phyloP scores from a whole-genome alignment of 2,888 invertebrate genomes.

The Dioctria rufipes region DNA sequence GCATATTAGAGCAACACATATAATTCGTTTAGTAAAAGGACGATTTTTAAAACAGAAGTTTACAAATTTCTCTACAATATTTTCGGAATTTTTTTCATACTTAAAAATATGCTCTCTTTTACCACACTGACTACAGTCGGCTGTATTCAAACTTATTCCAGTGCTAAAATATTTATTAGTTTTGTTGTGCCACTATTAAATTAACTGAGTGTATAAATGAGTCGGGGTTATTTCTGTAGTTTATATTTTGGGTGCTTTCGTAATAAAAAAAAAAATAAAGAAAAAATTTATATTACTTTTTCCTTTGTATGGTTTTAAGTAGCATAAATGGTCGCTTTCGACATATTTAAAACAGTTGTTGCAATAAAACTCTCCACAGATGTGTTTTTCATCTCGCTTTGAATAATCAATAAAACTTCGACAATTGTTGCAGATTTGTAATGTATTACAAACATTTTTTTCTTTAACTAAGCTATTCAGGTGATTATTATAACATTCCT shows the following conservation, averaged over 20 bases:
- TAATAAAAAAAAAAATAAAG: no score
- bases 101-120: background rate
- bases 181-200: no score
- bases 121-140: background rate
- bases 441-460: background rate
- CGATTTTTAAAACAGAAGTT: no score
- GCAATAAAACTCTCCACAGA: background rate
- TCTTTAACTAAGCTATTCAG: background rate
- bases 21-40: no score
- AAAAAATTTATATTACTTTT: background rate
- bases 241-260: no score
- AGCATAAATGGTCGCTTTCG: background rate
- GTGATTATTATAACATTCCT: background rate
- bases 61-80: no score
- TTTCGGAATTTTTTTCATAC: background rate
- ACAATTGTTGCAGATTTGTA: background rate
- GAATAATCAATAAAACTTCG: background rate
- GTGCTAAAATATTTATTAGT: no score
- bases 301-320: conserved; percentile 4
- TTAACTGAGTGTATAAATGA: background rate
- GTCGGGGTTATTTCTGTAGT: no score
- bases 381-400: background rate
- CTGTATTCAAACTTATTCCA: background rate
- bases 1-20: no score
- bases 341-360: conserved; percentile 4